phyloP scores from a whole-genome alignment of 2,797 vertebrate species.

The Urosaurus nigricauda region DNA sequence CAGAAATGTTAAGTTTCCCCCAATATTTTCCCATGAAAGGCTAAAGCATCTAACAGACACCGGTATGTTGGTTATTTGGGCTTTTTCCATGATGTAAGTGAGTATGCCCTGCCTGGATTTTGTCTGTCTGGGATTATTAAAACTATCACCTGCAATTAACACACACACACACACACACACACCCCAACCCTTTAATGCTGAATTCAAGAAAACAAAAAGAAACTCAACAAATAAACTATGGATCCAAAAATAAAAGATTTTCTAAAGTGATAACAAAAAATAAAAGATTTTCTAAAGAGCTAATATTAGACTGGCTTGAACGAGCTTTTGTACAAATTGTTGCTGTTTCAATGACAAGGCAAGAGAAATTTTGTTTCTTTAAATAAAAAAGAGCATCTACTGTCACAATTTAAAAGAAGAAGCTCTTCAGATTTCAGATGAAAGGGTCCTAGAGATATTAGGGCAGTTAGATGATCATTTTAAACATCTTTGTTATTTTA shows the following conservation, averaged over 20 bases:
- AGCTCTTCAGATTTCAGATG: conserved; percentile 23
- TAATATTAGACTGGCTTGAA: background rate
- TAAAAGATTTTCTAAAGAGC: background rate
- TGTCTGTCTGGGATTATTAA: background rate
- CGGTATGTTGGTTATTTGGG: conserved; percentile 17
- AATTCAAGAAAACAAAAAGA: conserved; percentile 17
- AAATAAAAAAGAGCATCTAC: conserved; percentile 29
- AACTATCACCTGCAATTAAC: conserved; percentile 38
- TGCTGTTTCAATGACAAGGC: background rate
- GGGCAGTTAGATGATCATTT: conserved; percentile 54
- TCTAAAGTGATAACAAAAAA: background rate
- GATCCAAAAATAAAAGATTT: too few relatives aligned
- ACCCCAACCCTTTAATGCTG: background rate
- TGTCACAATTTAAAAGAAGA: conserved; percentile 23
- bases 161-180: background rate
- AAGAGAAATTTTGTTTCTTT: conserved; percentile 26
- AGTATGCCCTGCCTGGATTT: background rate
- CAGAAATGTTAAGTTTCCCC: background rate
- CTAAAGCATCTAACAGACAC: conserved; percentile 18
- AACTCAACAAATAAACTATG: background rate
- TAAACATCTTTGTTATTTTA: conserved; percentile 47
- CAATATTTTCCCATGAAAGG: background rate
- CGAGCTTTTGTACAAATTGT: conserved; percentile 4
- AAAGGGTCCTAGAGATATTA: conserved; percentile 45
- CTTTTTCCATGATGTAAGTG: conserved; percentile 36